Evolutionary conservation across 1,140 invertebrate genomes (phyloP), one percentile per base, ranked within the genome.

Genomic region (Chrysopa pallens): DNA sequence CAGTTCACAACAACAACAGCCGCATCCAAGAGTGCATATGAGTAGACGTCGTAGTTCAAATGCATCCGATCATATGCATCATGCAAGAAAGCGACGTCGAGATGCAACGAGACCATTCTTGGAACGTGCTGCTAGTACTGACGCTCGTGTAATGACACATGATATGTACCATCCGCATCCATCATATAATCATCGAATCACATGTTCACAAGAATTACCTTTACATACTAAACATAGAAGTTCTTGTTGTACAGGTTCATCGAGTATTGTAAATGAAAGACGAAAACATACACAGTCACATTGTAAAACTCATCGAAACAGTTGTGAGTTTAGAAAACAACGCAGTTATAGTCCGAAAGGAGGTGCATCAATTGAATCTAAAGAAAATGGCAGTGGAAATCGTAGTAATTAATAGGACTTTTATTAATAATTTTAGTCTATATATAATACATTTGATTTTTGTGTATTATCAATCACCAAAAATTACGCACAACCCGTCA

Each of bases 91-190:
- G 13, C 44, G 52, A 42, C 47, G 50, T 39, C 42, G 54, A 40
- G 52, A 58, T 6, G n/a, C 50, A 49, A 42, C 44, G 43, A 8
- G 50, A 51, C 14, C 42, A 44, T 23, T 40, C 45, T 44, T 59
- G 35, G 57, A 59, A 46, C 42, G 57, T 14, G 55, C 57, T 8
- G 57, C 57, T 9, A 59, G 57, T 44, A 57, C 57, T 6, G 57
- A 59, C 48, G 56, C 57, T 8, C 50, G 57, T 39, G 43, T 59
- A 17, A 33, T 33, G 31, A 33, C 31, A 12, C 17, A 23, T 23
- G 17, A 23, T 3, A 23, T 23, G 17, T 23, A 23, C 5, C 17
- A 23, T 23, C 17, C 17, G 5, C 2, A 23, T 23, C 31, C 31
- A 6, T 33, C 31, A 12, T 33, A 11, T 4, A 9, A 11, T 33